Evolutionary conservation across 2,797 vertebrate genomes (phyloP).

Genomic region (Euthynnus affinis): DNA sequence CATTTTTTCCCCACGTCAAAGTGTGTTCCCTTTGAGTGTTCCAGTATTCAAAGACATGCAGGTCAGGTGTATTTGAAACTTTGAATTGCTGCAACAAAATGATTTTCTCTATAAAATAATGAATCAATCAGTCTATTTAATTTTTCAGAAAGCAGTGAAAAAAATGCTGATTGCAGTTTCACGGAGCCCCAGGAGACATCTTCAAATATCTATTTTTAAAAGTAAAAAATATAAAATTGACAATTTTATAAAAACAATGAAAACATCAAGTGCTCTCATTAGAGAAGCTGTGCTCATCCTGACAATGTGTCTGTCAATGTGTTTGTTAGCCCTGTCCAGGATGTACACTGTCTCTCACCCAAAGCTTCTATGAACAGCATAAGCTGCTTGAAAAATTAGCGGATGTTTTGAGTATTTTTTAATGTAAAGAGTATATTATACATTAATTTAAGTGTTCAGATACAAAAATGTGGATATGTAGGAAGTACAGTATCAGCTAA

Average conservation of each 20-base stretch:
- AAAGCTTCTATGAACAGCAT: neutral
- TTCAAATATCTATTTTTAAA: too few species aligned
- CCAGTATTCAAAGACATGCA: neutral
- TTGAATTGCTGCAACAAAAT: neutral
- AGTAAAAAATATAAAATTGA: too few species aligned
- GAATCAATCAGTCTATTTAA: too few species aligned
- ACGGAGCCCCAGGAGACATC: too few species aligned
- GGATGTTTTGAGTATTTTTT: neutral
- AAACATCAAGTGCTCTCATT: too few species aligned
- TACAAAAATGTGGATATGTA: neutral
- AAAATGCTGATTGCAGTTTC: too few species aligned
- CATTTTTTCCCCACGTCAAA: too few species aligned
- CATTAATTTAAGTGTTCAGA: neutral
- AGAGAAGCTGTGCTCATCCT: too few species aligned
- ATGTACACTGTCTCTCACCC: neutral
- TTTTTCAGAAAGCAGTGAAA: too few species aligned
- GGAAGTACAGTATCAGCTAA: neutral
- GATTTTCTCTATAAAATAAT: too few species aligned
- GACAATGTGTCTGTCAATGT: neutral
- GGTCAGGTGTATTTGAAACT: neutral
- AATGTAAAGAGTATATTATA: neutral
- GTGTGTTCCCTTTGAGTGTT: neutral
- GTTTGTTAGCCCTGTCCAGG: neutral
- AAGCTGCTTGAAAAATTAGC: neutral
- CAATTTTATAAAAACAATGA: too few species aligned